A percentile compares a stretch with the other conserved stretches of the same genome.
phyloP scores from a whole-genome alignment of 2,113 vertebrate species.

The Tragelaphus strepsiceros region DNA sequence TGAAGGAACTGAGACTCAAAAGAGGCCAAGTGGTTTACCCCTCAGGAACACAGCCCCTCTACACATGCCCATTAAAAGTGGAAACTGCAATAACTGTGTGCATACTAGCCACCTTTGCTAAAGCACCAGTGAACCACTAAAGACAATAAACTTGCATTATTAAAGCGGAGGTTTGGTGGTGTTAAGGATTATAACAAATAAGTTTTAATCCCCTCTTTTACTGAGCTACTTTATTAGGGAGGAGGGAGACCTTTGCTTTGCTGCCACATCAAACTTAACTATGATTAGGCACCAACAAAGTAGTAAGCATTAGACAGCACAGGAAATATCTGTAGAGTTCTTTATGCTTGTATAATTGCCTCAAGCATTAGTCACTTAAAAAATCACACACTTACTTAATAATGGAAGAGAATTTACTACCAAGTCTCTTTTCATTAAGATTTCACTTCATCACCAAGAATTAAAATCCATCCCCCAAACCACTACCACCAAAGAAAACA shows the following conservation, averaged over 20 bases:
- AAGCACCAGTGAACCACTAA: slow-evolving; percentile 29
- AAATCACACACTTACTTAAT: slow-evolving; percentile 51
- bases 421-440: slow-evolving; percentile 63
- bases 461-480: slow-evolving; percentile 33
- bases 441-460: slow-evolving; percentile 56
- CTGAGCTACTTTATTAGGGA: slow-evolving; percentile 63
- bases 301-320: slow-evolving; percentile 50
- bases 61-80: slow-evolving; percentile 49
- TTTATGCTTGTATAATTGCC: slow-evolving; percentile 60
- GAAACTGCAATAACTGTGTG: slow-evolving; percentile 13
- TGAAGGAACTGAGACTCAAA: background rate
- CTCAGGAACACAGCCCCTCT: background rate
- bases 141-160: slow-evolving; percentile 62
- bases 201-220: slow-evolving; percentile 64
- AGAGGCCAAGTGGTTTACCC: background rate
- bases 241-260: slow-evolving; percentile 41
- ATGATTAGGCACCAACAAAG: slow-evolving; percentile 56
- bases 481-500: slow-evolving; percentile 9
- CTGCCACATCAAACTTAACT: slow-evolving; percentile 58
- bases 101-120: slow-evolving; percentile 36
- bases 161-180: slow-evolving; percentile 51
- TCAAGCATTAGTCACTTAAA: slow-evolving; percentile 57
- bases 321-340: slow-evolving; percentile 66
- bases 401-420: slow-evolving; percentile 63
- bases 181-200: slow-evolving; percentile 61